phyloP scores from a whole-genome alignment of 2,888 invertebrate species.

The Pomacea canaliculata region DNA sequence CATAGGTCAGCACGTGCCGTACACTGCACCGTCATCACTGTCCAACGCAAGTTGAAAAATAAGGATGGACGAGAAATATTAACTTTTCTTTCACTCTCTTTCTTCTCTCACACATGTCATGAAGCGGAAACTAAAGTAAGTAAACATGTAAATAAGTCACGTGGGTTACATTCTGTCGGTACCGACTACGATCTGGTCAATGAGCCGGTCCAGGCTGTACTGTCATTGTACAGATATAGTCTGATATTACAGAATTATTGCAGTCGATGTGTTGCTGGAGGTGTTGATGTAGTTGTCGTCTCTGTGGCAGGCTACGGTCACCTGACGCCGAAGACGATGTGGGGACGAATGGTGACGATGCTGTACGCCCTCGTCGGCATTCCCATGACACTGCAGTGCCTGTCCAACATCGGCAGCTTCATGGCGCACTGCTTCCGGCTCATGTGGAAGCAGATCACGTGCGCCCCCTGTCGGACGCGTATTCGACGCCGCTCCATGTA shows the following conservation, averaged over 20 bases:
- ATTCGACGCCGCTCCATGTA: conserved; percentile 13
- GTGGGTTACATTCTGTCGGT: no score
- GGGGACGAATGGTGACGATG: conserved; percentile 54
- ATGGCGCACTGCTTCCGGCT: conserved; percentile 54
- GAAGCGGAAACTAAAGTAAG: no score
- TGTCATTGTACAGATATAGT: no score
- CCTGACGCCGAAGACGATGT: conserved; percentile 56
- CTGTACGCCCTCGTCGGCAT: conserved; percentile 58
- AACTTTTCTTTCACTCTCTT: background rate
- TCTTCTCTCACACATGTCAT: background rate
- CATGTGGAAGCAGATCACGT: conserved; percentile 45
- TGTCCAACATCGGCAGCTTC: conserved; percentile 57
- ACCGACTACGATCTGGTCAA: no score
- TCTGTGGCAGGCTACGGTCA: conserved; percentile 54
- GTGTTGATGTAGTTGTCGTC: no score
- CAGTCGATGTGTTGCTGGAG: no score
- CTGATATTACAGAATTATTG: no score
- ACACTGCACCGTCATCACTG: no score
- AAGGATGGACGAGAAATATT: background rate
- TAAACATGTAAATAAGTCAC: no score
- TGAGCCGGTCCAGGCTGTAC: no score
- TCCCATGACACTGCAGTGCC: conserved; percentile 56
- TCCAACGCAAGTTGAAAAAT: no score
- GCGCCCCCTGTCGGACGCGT: conserved; percentile 31
- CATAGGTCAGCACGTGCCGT: conserved; percentile 77